A percentile compares a stretch with the other conserved stretches of the same genome.
Evolutionary conservation across 2,888 invertebrate species (phyloP).

Genomic region (Caenorhabditis becei): DNA sequence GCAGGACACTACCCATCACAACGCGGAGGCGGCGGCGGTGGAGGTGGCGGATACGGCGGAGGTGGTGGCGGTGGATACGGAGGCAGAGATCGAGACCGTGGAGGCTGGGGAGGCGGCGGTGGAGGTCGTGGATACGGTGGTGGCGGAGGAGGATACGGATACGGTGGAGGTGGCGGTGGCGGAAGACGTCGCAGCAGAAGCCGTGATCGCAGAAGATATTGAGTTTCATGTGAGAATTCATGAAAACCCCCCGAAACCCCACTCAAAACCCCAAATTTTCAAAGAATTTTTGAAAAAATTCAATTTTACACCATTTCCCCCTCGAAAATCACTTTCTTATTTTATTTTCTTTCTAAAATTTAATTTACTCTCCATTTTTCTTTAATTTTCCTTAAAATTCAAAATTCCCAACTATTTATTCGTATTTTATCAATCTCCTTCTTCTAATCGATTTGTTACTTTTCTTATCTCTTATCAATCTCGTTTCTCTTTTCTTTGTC

Average conservation of each 20-base stretch:
- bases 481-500: no score
- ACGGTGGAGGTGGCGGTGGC: constrained; percentile 21
- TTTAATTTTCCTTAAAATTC: no score
- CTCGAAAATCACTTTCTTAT: no score
- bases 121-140: constrained; percentile 39
- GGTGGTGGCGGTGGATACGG: constrained; percentile 55
- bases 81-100: constrained; percentile 62
- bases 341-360: no score
- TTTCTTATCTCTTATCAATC: no score
- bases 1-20: constrained; percentile 74
- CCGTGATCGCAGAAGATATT: constrained; percentile 59
- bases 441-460: no score
- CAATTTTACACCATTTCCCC: no score
- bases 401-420: no score
- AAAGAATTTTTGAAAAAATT: no score
- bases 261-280: no score
- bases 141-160: constrained; percentile 36
- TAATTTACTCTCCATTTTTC: no score
- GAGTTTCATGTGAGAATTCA: background rate
- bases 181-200: constrained; percentile 56
- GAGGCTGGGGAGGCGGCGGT: constrained; percentile 51
- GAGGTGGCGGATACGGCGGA: constrained; percentile 56
- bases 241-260: background rate
- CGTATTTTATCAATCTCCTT: no score
- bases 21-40: constrained; percentile 66